Base-by-base conservation (phyloP, 2,797 vertebrate genomes). In the Vultur gryphus region DNA sequence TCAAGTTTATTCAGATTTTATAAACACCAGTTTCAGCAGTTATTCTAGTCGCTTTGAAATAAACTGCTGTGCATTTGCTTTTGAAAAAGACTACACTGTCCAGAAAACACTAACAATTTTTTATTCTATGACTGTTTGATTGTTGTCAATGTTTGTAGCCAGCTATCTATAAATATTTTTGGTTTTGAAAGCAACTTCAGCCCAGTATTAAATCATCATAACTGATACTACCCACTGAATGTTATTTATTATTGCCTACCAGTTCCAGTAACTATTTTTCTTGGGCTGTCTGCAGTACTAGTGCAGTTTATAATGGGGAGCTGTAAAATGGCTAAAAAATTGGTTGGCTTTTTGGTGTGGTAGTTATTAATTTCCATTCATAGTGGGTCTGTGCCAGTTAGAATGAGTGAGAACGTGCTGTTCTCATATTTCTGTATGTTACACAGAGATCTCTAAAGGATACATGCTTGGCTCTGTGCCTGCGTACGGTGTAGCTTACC, bases 391-490 rank as follows among this genome's bases (percentile, higher is more conserved):
- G 46, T 62, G n/a, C 29, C 4, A 31, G 41, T 57, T 93, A 16
- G 44, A 59, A 44, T 87, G 85, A 83, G 84, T 73, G 84, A 80
- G 95, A 96, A 95, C 64, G 62, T 26, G 35, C 29, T 92, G 79
- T 93, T 94, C 90, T 90, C 88, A 31, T 52, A 39, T 94, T 79
- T 82, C 87, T 95, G 37, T 73, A 19, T 66, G 35, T 90, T 94
- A 81, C 72, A 84, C 92, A 20, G 59, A 69, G 58, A 41, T 93
- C 70, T 76, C 90, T 43, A 52, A 95, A 93, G 71, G 85, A 94
- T 61, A 51, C 61, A 55, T 58, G 73, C 85, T 33, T 92, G 94
- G 87, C 86, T 93, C 39, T 5, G 13, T 93, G 86, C 83, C 95
- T 87, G 41, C 7, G 87, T 69, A 16, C 65, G 84, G 87, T 83